These are phyloP conservation scores for Sinhomidia bicolor DNA, from an alignment of 2,888 invertebrate genomes.

Conservation along the genomic window DNA sequence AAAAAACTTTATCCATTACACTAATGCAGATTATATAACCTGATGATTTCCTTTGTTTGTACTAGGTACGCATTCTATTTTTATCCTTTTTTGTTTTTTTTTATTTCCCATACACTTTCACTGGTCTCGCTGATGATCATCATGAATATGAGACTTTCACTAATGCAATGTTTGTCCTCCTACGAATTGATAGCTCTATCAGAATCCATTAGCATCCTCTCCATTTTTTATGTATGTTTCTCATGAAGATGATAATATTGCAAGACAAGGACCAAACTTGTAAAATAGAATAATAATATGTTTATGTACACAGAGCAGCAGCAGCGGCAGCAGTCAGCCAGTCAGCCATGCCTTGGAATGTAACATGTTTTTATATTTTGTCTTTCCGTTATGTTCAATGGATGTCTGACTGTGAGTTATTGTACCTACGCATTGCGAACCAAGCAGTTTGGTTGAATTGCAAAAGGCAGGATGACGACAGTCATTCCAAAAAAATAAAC, in stretches of 20 bases:
- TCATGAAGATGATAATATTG: conserved; percentile 63
- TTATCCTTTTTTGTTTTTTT: neutral
- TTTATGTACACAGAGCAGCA: neutral
- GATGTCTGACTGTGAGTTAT: too few relatives aligned
- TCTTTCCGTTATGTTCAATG: neutral
- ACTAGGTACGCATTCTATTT: too few relatives aligned
- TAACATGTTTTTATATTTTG: neutral
- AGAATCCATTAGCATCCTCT: conserved; percentile 65
- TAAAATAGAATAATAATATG: neutral
- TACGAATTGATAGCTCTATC: conserved; percentile 70
- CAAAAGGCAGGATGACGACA: too few relatives aligned
- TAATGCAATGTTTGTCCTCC: conserved; percentile 61
- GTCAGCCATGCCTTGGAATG: neutral
- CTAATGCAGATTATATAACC: conserved; percentile 1
- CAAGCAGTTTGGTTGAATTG: too few relatives aligned
- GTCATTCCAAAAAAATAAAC: neutral
- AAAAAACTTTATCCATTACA: neutral
- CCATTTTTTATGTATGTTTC: conserved; percentile 51
- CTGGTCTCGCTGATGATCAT: conserved; percentile 13
- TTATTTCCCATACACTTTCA: neutral
- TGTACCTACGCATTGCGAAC: too few relatives aligned
- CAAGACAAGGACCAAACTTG: conserved; percentile 13
- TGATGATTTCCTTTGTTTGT: too few relatives aligned
- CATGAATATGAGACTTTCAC: conserved; percentile 46
- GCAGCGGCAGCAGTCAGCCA: neutral